Percentiles rank a stretch among this genome's conserved stretches.
phyloP scores from a whole-genome alignment of 2,888 invertebrate genomes.

The Drosophila leonis region DNA sequence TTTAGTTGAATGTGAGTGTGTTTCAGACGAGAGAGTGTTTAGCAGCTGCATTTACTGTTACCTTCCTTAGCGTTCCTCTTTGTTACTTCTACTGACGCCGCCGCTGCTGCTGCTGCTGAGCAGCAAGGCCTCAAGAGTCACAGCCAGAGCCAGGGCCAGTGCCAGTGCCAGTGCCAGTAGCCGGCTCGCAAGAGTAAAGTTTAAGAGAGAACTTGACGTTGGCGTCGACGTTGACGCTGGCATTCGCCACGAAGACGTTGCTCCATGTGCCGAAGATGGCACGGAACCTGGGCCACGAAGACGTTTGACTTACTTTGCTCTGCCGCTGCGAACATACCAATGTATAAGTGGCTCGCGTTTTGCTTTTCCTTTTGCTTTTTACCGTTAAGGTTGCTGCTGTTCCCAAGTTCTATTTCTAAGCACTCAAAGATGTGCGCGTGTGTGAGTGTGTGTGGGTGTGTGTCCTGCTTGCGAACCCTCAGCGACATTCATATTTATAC shows the following conservation, averaged over 20 bases:
- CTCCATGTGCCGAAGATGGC: slow-evolving; percentile 60
- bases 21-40: not conserved
- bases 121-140: not conserved
- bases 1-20: not conserved
- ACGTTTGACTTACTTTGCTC: slow-evolving; percentile 75
- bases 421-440: slow-evolving; percentile 28
- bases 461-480: slow-evolving; percentile 61
- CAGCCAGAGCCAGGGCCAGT: not conserved
- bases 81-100: not conserved
- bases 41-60: slow-evolving; percentile 6
- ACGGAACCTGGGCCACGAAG: slow-evolving; percentile 52
- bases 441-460: slow-evolving; percentile 29
- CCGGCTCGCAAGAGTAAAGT: slow-evolving; percentile 32
- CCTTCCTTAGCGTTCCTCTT: not conserved
- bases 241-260: slow-evolving; percentile 57
- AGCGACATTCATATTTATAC: slow-evolving; percentile 84
- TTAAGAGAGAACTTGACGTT: slow-evolving; percentile 51
- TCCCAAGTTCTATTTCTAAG: slow-evolving; percentile 79
- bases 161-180: not conserved
- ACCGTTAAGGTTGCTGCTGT: slow-evolving; percentile 25
- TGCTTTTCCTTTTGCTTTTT: slow-evolving; percentile 21
- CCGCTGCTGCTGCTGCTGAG: not conserved
- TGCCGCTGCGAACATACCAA: slow-evolving; percentile 45
- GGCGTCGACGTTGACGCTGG: slow-evolving; percentile 24
- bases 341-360: slow-evolving; percentile 32